These are phyloP conservation scores for Taenaris catops DNA, from an alignment of 2,888 invertebrate genomes.

Conservation along the genomic window DNA sequence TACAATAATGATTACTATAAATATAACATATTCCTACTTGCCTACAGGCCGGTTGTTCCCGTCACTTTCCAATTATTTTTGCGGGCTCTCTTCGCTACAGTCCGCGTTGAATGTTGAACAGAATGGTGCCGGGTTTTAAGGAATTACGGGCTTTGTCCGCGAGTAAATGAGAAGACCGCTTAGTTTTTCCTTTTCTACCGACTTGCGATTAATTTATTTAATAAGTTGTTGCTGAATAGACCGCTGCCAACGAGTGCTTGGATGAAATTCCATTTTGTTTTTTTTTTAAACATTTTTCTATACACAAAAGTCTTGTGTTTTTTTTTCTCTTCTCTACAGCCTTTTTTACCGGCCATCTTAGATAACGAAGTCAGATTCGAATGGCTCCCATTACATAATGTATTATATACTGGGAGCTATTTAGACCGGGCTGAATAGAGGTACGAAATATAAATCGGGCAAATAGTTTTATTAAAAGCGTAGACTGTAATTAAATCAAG, in stretches of 20 bases:
- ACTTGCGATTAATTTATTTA: conserved; percentile 77
- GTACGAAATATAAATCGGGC: no score
- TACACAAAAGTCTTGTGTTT: conserved; percentile 34
- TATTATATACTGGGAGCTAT: no score
- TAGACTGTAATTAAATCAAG: no score
- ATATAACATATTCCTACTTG: no score
- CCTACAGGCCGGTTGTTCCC: conserved; percentile 45
- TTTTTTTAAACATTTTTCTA: conserved; percentile 37
- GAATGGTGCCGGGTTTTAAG: conserved; percentile 62
- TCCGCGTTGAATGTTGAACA: conserved; percentile 55
- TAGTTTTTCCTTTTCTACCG: conserved; percentile 68
- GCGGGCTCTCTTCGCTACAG: conserved; percentile 65
- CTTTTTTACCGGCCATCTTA: conserved; percentile 22
- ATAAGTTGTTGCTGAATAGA: conserved; percentile 75
- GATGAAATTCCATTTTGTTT: conserved; percentile 65
- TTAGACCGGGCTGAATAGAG: no score
- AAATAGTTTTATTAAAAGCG: no score
- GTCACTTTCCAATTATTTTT: conserved; percentile 78
- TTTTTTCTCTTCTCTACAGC: conserved; percentile 25
- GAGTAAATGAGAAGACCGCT: conserved; percentile 48
- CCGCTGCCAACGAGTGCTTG: conserved; percentile 43
- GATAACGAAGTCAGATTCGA: conserved; percentile 13
- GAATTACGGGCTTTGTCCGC: conserved; percentile 65
- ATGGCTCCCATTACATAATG: no score
- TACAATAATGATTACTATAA: no score